These are phyloP conservation scores for Baccha elongata DNA, from an alignment of 2,888 invertebrate genomes.

Conservation along the genomic window DNA sequence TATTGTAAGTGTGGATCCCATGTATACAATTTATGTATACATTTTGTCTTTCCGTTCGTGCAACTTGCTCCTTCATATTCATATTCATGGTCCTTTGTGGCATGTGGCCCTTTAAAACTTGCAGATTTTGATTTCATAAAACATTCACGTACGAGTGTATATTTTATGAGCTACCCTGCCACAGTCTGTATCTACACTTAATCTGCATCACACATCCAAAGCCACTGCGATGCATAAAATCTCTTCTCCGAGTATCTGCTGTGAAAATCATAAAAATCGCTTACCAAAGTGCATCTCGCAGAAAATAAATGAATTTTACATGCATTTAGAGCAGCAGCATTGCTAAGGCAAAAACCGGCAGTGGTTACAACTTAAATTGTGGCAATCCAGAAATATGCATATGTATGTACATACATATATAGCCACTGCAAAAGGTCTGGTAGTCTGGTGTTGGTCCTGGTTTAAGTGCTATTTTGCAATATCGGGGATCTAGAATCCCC, in stretches of 20 bases:
- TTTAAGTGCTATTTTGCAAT: slow-evolving; percentile 32
- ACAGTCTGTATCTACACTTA: slow-evolving; percentile 33
- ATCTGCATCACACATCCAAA: background rate
- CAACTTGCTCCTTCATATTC: background rate
- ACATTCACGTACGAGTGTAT: slow-evolving; percentile 69
- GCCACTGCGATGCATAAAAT: slow-evolving; percentile 57
- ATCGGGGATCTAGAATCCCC: slow-evolving; percentile 21
- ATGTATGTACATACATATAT: too few species aligned
- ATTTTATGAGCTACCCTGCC: slow-evolving; percentile 59
- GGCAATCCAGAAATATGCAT: slow-evolving; percentile 60
- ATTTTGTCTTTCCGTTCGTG: background rate
- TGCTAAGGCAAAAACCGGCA: background rate
- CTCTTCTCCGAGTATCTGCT: slow-evolving; percentile 61
- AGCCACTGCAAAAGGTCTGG: slow-evolving; percentile 47
- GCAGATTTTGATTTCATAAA: slow-evolving; percentile 69
- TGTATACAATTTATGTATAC: slow-evolving; percentile 7
- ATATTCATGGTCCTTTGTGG: background rate
- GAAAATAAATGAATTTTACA: slow-evolving; percentile 74
- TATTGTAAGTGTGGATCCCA: background rate
- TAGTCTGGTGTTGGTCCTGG: slow-evolving; percentile 2
- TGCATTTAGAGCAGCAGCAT: slow-evolving; percentile 57
- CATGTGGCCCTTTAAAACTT: slow-evolving; percentile 49
- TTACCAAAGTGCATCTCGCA: slow-evolving; percentile 60
- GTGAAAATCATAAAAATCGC: slow-evolving; percentile 70
- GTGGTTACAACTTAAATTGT: slow-evolving; percentile 65